These are phyloP conservation scores for Ametastegia equiseti DNA, from an alignment of 2,888 invertebrate species.

Conservation along the genomic window DNA sequence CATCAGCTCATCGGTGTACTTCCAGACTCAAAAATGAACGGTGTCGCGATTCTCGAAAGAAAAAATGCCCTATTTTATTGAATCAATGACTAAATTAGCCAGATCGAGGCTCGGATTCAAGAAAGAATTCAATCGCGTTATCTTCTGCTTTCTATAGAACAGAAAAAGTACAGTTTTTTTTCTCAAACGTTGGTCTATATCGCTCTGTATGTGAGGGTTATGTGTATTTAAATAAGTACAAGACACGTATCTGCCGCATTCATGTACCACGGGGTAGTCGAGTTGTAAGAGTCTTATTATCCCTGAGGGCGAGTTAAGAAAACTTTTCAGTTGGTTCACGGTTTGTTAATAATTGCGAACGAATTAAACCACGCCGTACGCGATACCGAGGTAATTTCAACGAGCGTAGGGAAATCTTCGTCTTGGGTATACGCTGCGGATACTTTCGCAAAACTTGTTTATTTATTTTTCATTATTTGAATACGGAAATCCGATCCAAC, in stretches of 20 bases:
- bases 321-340: slow-evolving; percentile 33
- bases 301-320: slow-evolving; percentile 10
- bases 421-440: background rate
- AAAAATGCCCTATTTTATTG: no score
- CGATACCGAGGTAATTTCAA: slow-evolving; percentile 14
- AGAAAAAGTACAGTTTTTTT: no score
- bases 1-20: no score
- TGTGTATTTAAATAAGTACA: background rate
- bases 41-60: no score
- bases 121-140: no score
- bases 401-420: slow-evolving; percentile 33
- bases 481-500: background rate
- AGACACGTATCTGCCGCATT: slow-evolving; percentile 12
- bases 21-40: no score
- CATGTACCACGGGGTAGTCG: background rate
- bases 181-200: no score
- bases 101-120: no score
- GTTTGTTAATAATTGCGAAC: slow-evolving; percentile 42
- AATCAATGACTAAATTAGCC: no score
- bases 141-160: no score
- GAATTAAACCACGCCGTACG: slow-evolving; percentile 23
- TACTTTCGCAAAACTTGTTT: background rate
- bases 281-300: slow-evolving; percentile 39
- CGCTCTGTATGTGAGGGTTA: no score
- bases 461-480: slow-evolving; percentile 40